Evolutionary conservation across 1,140 invertebrate species (phyloP).

Genomic region (Helicoverpa zea): DNA sequence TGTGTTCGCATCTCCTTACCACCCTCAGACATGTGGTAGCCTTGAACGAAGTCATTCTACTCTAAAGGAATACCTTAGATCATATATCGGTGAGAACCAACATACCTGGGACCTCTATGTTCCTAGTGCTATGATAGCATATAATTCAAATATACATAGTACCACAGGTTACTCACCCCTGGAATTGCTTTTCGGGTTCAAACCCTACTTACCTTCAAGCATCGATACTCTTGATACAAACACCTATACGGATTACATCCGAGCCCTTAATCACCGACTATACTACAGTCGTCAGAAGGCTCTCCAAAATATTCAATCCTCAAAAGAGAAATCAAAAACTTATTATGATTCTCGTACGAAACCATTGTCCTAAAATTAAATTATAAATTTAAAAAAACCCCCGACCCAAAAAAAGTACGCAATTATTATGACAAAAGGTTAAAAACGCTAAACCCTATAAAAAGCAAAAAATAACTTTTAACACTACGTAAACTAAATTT

Average conservation of each 20-base stretch:
- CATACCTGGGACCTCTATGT: constrained; percentile 57
- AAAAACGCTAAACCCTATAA: no score
- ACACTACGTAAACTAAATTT: no score
- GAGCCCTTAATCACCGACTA: constrained; percentile 8
- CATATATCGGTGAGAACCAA: constrained; percentile 40
- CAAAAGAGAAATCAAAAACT: no score
- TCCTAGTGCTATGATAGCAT: constrained; percentile 57
- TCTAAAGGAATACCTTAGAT: no score
- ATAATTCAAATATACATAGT: constrained; percentile 64
- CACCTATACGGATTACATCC: constrained; percentile 31
- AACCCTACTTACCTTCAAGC: constrained; percentile 59
- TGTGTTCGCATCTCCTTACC: no score
- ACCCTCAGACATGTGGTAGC: no score
- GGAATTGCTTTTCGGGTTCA: constrained; percentile 66
- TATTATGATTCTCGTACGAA: constrained; percentile 31
- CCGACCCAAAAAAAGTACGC: no score
- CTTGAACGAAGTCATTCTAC: no score
- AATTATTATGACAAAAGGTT: no score
- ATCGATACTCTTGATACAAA: not conserved
- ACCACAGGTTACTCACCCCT: constrained; percentile 62
- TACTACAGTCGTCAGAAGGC: constrained; percentile 12
- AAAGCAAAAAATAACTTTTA: no score
- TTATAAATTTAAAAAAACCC: no score
- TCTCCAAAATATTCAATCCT: no score
- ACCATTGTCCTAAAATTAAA: constrained; percentile 42